These are phyloP conservation scores for Drosophila antonietae DNA, from an alignment of 2,888 invertebrate genomes.

Conservation along the genomic window DNA sequence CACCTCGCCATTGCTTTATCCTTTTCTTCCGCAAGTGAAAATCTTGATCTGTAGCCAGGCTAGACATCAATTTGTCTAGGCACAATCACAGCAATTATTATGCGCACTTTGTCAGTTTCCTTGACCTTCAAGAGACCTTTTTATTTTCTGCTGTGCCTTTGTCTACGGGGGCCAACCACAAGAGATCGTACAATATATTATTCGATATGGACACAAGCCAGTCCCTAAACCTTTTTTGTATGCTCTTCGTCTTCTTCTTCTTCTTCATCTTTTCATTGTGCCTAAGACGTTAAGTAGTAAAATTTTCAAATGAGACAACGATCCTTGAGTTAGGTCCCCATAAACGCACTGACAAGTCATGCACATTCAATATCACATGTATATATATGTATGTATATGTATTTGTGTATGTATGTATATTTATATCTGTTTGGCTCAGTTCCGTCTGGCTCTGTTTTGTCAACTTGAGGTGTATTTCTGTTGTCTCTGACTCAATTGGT, in stretches of 20 bases:
- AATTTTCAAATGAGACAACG: slow-evolving; percentile 22
- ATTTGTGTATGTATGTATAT: neutral
- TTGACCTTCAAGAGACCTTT: slow-evolving; percentile 56
- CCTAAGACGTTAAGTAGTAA: slow-evolving; percentile 23
- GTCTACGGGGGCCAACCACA: slow-evolving; percentile 57
- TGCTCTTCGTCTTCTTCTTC: neutral
- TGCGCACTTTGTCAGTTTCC: slow-evolving; percentile 49
- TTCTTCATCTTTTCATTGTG: neutral
- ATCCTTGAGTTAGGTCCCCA: slow-evolving; percentile 18
- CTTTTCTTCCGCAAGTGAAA: slow-evolving; percentile 32
- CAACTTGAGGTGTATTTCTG: slow-evolving; percentile 63
- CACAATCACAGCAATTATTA: slow-evolving; percentile 26
- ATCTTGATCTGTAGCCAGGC: slow-evolving; percentile 27
- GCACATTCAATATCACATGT: neutral
- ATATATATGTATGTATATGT: neutral
- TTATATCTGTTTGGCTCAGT: slow-evolving; percentile 11
- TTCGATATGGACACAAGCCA: slow-evolving; percentile 47
- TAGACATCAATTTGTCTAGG: slow-evolving; percentile 35
- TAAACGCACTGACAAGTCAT: neutral
- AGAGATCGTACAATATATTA: slow-evolving; percentile 57
- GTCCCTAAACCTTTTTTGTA: slow-evolving; percentile 20
- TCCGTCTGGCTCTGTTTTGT: slow-evolving; percentile 51
- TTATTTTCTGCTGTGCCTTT: slow-evolving; percentile 32
- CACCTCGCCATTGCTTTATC: neutral
- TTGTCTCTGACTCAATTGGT: slow-evolving; percentile 70